Base-by-base conservation (phyloP, 2,797 vertebrate genomes). In the Antrozous pallidus region DNA sequence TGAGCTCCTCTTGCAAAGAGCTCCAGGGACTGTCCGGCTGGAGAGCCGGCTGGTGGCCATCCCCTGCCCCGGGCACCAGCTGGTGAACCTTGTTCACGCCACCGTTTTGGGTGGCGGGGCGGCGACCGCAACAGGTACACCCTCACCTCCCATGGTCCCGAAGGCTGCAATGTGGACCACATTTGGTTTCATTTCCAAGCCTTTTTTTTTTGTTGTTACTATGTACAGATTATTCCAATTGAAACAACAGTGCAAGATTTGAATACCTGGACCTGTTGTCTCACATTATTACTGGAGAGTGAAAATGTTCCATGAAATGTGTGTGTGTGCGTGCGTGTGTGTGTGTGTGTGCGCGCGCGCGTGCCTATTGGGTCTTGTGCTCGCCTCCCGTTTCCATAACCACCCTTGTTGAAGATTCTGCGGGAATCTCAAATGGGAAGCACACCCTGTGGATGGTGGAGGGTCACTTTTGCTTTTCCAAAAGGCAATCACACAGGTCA, bases 381-480 rank as follows among this genome's bases (percentile, higher is more conserved):
- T 84, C 77, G 13, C 63, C 17, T 93, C 1, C 97, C 96, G 92
- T 97, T 97, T 95, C 96, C 96, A 95, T 95, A 95, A 91, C 93
- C 89, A 26, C 75, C 40, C 91, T 96, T 95, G 88, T 78, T 98
- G 96, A 94, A 97, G 96, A 98, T 97, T 97, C 97, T 95, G 14
- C 86, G 0, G 1, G 71, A n/a, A n/a, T 42, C 7, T 42, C 7
- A 9, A 65, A 61, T 65, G 54, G 8, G 85, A 84, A 90, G 71
- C 91, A 90, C 54, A 90, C 67, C 71, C 85, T 97, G 93, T 96
- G 96, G 96, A 85, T 93, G 0, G 26, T 69, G 84, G 95, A 96
- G 94, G 87, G 96, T 90, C 96, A 95, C 97, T 98, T 98, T 93
- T 98, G 96, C 97, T 98, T 97, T 96, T 96, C 97, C 94, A 96